phyloP scores from a whole-genome alignment of 64 coral and sea anemone genomes.

The Dendrophyllia cribrosa region DNA sequence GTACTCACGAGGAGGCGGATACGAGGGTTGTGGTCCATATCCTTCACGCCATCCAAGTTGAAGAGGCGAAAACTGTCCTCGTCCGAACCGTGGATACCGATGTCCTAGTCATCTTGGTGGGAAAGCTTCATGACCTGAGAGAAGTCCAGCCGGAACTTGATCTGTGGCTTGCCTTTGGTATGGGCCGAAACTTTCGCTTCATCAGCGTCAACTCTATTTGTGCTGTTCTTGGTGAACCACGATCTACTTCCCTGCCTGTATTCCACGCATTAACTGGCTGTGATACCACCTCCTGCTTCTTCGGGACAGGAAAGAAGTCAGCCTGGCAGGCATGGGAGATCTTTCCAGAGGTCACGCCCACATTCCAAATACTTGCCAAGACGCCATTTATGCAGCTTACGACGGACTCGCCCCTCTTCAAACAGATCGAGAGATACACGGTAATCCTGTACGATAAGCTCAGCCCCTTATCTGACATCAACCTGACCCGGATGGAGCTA shows the following conservation, averaged over 20 bases:
- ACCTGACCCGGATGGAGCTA: no score
- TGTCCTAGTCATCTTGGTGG: constrained; percentile 52
- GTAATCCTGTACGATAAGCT: neutral
- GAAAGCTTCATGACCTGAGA: constrained; percentile 27
- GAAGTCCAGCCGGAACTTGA: neutral
- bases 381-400: neutral
- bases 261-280: constrained; percentile 27
- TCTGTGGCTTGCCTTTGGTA: constrained; percentile 67
- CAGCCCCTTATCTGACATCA: neutral
- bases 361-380: neutral
- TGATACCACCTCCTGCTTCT: neutral
- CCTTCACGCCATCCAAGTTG: constrained; percentile 29
- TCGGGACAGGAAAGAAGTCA: constrained; percentile 36
- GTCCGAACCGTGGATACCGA: constrained; percentile 62
- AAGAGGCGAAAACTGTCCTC: neutral
- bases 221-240: constrained; percentile 22
- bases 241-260: constrained; percentile 29
- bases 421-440: neutral
- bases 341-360: constrained; percentile 12
- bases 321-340: constrained; percentile 53
- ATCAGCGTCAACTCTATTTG: constrained; percentile 45
- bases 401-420: neutral
- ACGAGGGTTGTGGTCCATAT: constrained; percentile 67
- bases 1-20: constrained; percentile 35
- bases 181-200: constrained; percentile 37